Evolutionary conservation across 2,888 invertebrate species (phyloP), one percentile per base, ranked within the genome.

Genomic region (Nowickia ferox): DNA sequence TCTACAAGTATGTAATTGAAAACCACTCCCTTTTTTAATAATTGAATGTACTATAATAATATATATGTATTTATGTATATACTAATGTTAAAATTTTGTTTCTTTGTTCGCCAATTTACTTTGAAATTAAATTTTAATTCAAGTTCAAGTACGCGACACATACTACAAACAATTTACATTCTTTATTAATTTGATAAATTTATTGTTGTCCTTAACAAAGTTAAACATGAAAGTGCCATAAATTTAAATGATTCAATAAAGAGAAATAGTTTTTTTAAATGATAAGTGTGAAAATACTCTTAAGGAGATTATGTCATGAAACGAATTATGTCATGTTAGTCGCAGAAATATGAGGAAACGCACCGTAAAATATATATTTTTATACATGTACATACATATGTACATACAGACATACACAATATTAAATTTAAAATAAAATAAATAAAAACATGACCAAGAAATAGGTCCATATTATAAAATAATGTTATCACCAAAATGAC

Each of bases 91-190:
- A 22, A 10, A 71, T n/a, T 30, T 46, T 46, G 2, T 48, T 48
- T 44, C 30, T 11, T 57, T 48, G 17, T 19, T 48, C 13, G 38
- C 46, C 17, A 59, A 59, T 59, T 72, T 59, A 48, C 22, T 9
- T 46, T 9, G 30, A 11, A 72, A 59, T 19, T 1, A 30, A 48
- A 46, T 53, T 81, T 48, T 68, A 79, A 75, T 65, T 63, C 75
- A 71, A 79, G 79, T 84, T 84, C 84, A 84, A 65, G 79, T 75
- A 75, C 59, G 42, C 17, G 59, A 53, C 42, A 61, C n/a, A 19
- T 38, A 40, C 40, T 38, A 40, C 40, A 30, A 48, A 44, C n/a
- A 65, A 65, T 42, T 75, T 63, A 40, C 15, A 48, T 38, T 61
- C 19, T 69, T 53, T 61, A 63, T 63, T 55, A 61, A 48, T 51